Evolutionary conservation across 2,797 vertebrate genomes (phyloP).

Genomic region (Typhlichthys subterraneus): DNA sequence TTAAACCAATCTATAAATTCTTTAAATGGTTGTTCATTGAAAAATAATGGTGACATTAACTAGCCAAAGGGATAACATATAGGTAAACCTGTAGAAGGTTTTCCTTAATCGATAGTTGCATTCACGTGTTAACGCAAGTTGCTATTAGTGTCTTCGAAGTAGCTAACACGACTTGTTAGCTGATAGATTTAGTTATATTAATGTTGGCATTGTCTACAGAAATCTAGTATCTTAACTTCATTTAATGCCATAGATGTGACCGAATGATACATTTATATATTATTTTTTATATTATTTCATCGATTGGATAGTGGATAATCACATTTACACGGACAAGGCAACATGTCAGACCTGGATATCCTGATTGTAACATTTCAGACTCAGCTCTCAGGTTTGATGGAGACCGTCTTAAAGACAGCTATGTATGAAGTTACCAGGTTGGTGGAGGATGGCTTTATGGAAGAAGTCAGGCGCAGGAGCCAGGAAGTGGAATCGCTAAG

Average conservation of each 20-base stretch:
- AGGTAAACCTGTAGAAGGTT: neutral
- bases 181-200: neutral
- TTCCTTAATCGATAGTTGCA: neutral
- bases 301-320: neutral
- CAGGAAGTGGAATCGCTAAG: constrained; percentile 72
- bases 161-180: constrained; percentile 12
- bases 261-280: neutral
- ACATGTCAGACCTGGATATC: constrained; percentile 70
- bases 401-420: constrained; percentile 76
- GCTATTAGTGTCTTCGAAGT: constrained; percentile 4
- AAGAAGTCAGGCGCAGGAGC: constrained; percentile 71
- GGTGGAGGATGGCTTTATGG: constrained; percentile 77
- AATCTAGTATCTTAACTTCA: too few relatives aligned
- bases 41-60: too few relatives aligned
- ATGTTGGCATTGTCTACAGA: too few relatives aligned
- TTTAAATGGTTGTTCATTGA: too few relatives aligned
- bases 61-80: neutral
- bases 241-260: neutral
- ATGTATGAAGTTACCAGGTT: constrained; percentile 77
- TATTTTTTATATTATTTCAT: neutral
- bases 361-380: constrained; percentile 77
- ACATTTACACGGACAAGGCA: neutral
- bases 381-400: constrained; percentile 80
- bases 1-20: neutral
- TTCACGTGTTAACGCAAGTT: neutral